Base-by-base conservation (phyloP, 2,113 vertebrate genomes). In the Colinus virginianus region DNA sequence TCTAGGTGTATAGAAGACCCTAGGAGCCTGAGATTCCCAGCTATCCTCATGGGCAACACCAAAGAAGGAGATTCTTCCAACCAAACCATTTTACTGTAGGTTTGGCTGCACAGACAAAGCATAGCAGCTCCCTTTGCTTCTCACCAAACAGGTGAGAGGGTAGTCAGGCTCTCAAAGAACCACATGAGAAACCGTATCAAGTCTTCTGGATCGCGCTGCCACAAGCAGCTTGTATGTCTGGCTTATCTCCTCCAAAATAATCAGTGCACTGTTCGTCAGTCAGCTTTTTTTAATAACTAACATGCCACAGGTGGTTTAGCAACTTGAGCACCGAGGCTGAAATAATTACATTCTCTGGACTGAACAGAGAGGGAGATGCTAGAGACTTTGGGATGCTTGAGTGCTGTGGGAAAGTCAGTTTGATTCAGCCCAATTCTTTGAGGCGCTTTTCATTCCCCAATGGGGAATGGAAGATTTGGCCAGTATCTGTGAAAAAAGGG, bases 171-270 rank as follows among this genome's bases (percentile, higher is more conserved):
- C 66, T 93, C 43, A 79, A 78, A 43, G 26, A 20, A 83, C 64
- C 28, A 40, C 34, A 22, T 45, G 49, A 21, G 45, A 36, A 36
- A 91, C 86, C 53, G 84, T 78, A 48, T 75, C 55, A 55, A 32
- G 14, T 76, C 25, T 23, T 88, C 68, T 67, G 64, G 87, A 85
- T 75, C 77, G 92, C 55, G 81, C 59, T 87, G 42, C 83, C 75
- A 49, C 38, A 91, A 71, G 20, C 36, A 91, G 88, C 77, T 64
- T 93, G 88, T 87, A 80, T 53, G 13, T 69, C 75, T 92, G 74
- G 74, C 93, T 95, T 95, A 91, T 85, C 58, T 66, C 26, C 58
- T 90, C 82, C 36, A 45, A 80, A 90, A 84, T 69, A 58, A 88
- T 89, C 38, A 2, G 9, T 80, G 68, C 10, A 7, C 56, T 83